Conservation (phyloP, 2,113 vertebrate genomes). For the Enhydra lutris region DNA sequence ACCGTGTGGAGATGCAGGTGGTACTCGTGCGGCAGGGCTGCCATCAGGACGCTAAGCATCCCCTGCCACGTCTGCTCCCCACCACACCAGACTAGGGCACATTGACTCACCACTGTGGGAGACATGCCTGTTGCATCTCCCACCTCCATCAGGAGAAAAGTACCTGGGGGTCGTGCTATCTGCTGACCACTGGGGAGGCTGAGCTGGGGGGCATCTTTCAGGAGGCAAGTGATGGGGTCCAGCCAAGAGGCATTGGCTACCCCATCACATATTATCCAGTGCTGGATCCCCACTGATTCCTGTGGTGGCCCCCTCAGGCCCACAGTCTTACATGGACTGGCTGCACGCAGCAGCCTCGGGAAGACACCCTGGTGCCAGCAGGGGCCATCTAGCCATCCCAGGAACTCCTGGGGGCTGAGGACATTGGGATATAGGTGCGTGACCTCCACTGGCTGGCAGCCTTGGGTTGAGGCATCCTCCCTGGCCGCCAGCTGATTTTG, state of each 20-base stretch:
- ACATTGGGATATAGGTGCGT: constrained; percentile 86
- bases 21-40: constrained; percentile 76
- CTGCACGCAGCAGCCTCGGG: constrained; percentile 49
- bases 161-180: constrained; percentile 63
- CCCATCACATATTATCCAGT: constrained; percentile 90
- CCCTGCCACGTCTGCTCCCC: constrained; percentile 84
- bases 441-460: constrained; percentile 78
- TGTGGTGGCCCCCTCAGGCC: neutral
- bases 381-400: constrained; percentile 77
- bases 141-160: constrained; percentile 86
- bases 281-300: constrained; percentile 34
- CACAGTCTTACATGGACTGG: neutral
- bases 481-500: constrained; percentile 79
- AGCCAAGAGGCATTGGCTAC: constrained; percentile 83
- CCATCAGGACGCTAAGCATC: constrained; percentile 82
- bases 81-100: constrained; percentile 83
- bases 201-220: constrained; percentile 73
- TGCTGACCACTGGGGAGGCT: constrained; percentile 84
- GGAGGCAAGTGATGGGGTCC: constrained; percentile 84
- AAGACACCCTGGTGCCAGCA: constrained; percentile 83
- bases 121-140: constrained; percentile 80
- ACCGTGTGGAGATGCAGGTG: constrained; percentile 73
- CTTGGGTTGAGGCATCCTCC: neutral
- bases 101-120: constrained; percentile 82
- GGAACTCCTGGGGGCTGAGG: constrained; percentile 84